A percentile compares a stretch with the other conserved stretches of the same genome.
phyloP scores from a whole-genome alignment of 2,888 invertebrate genomes.

The Agrilus biguttatus region DNA sequence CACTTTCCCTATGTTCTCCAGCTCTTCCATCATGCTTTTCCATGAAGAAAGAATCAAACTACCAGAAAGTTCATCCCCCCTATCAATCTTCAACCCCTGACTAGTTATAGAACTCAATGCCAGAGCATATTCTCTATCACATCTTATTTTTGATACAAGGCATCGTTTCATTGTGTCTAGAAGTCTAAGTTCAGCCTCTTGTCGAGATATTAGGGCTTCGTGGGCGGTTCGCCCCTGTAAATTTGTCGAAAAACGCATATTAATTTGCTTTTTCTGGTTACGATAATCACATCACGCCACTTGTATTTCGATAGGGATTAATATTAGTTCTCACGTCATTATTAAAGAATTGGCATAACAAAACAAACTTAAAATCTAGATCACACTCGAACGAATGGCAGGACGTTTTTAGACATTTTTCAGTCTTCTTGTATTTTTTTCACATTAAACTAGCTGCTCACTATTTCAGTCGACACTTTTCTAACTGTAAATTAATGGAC shows the following conservation, averaged over 20 bases:
- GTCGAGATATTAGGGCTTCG: conserved; percentile 77
- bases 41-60: conserved; percentile 58
- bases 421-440: not conserved
- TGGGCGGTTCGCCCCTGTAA: conserved; percentile 81
- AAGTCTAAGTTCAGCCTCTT: conserved; percentile 84
- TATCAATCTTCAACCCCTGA: conserved; percentile 74
- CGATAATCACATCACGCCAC: too few species aligned
- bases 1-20: conserved; percentile 71
- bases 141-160: conserved; percentile 74
- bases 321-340: not conserved
- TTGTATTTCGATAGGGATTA: not conserved
- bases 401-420: not conserved
- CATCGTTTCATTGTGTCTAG: conserved; percentile 86
- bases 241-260: conserved; percentile 75
- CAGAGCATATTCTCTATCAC: conserved; percentile 81
- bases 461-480: not conserved
- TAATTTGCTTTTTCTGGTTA: conserved; percentile 4
- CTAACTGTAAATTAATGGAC: not conserved
- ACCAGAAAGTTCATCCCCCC: conserved; percentile 56
- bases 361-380: not conserved
- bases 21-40: conserved; percentile 78
- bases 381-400: not conserved
- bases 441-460: not conserved
- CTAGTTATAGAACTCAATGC: conserved; percentile 67
- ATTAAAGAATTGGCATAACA: not conserved